Percentiles rank a stretch among this genome's conserved stretches.
These are phyloP conservation scores for Percopsis transmontana DNA, from an alignment of 2,113 vertebrate species.

Conservation along the genomic window DNA sequence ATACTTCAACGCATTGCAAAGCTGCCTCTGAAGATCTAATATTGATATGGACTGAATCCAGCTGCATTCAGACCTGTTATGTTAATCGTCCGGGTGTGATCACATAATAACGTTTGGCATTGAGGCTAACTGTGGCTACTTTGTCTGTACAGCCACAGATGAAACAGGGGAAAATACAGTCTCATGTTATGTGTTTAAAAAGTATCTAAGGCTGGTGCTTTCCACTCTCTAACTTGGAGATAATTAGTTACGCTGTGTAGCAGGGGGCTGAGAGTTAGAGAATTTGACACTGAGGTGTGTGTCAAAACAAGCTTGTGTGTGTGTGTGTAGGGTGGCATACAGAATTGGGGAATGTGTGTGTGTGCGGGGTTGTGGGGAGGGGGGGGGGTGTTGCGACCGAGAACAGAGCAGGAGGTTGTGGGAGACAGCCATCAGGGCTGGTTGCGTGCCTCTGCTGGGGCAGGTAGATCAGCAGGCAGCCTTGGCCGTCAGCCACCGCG, in stretches of 20 bases:
- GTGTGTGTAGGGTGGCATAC: too few species aligned
- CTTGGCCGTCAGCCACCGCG: slow-evolving; percentile 63
- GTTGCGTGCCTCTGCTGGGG: slow-evolving; percentile 40
- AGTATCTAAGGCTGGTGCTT: slow-evolving; percentile 51
- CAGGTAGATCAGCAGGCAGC: slow-evolving; percentile 61
- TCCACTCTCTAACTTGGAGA: slow-evolving; percentile 48
- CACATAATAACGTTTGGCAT: too few species aligned
- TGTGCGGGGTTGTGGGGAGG: slow-evolving; percentile 34
- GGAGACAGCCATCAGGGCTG: slow-evolving; percentile 59
- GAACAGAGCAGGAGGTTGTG: slow-evolving; percentile 49
- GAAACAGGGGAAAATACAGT: too few species aligned
- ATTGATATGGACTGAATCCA: too few species aligned
- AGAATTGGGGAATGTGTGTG: too few species aligned
- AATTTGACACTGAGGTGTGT: slow-evolving; percentile 37
- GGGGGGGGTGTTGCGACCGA: slow-evolving; percentile 42
- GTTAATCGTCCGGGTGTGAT: too few species aligned
- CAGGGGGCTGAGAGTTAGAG: slow-evolving; percentile 24
- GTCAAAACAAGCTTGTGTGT: slow-evolving; percentile 42
- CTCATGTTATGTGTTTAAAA: too few species aligned
- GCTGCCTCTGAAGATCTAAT: too few species aligned
- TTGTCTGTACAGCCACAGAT: too few species aligned
- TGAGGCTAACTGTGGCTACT: too few species aligned
- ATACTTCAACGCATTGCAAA: too few species aligned
- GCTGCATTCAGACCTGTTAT: too few species aligned
- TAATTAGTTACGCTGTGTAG: slow-evolving; percentile 56